These are phyloP conservation scores for Zalophus californianus DNA, from an alignment of 2,797 vertebrate species.

Conservation along the genomic window DNA sequence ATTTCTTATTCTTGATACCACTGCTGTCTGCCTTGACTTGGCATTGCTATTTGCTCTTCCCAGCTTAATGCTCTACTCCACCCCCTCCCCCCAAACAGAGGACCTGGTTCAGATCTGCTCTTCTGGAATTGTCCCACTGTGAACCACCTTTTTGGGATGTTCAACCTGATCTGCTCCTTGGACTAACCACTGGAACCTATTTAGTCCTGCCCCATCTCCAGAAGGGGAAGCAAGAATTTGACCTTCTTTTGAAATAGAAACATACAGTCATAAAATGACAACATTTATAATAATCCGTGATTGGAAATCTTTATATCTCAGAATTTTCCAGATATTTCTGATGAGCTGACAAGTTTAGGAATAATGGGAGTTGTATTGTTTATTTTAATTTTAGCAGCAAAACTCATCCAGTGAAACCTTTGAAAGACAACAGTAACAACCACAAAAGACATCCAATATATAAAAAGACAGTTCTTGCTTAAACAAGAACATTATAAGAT, in stretches of 20 bases:
- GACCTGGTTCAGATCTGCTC: neutral
- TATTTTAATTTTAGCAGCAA: conserved; percentile 31
- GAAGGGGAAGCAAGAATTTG: neutral
- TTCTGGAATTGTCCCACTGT: neutral
- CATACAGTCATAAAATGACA: neutral
- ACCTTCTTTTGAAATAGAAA: neutral
- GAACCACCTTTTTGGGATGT: neutral
- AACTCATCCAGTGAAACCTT: neutral
- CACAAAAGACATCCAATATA: neutral
- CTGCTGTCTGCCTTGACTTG: neutral
- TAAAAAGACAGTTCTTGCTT: neutral
- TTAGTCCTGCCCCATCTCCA: neutral
- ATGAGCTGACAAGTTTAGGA: conserved; percentile 8
- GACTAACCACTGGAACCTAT: neutral
- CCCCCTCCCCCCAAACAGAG: neutral
- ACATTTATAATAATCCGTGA: neutral
- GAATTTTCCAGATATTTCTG: conserved; percentile 29
- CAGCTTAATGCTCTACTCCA: neutral
- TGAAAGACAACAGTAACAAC: neutral
- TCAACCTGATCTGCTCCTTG: neutral
- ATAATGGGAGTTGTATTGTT: neutral
- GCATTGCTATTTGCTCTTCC: neutral
- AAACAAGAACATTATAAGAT: neutral
- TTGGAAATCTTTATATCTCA: conserved; percentile 9
- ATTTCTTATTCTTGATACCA: conserved; percentile 22